phyloP scores from a whole-genome alignment of 2,113 vertebrate genomes.

The Callopanchax toddi region DNA sequence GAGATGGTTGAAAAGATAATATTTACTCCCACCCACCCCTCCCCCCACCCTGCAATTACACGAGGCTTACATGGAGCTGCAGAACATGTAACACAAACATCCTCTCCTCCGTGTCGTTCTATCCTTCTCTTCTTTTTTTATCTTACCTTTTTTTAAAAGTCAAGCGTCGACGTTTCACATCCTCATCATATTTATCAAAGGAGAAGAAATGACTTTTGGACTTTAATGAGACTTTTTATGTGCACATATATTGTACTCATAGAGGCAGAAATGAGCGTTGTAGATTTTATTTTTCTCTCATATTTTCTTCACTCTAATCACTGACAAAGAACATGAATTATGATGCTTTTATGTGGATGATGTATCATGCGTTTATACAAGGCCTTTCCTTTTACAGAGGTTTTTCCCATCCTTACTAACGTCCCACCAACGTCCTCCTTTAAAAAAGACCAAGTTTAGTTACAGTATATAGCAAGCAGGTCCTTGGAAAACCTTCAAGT shows the following conservation, averaged over 20 bases:
- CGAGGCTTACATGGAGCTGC: constrained; percentile 53
- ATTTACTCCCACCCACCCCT: constrained; percentile 53
- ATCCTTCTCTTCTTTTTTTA: neutral
- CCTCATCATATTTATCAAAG: constrained; percentile 24
- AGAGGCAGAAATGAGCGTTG: constrained; percentile 42
- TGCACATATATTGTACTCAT: constrained; percentile 15
- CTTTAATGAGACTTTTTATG: constrained; percentile 52
- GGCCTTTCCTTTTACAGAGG: neutral
- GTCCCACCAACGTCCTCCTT: too few relatives aligned
- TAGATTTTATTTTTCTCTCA: constrained; percentile 16
- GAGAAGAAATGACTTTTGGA: neutral
- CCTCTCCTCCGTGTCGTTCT: constrained; percentile 18
- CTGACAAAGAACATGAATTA: constrained; percentile 9
- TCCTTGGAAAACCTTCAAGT: too few relatives aligned
- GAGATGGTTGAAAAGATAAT: constrained; percentile 77
- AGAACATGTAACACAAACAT: constrained; percentile 64
- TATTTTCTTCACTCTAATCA: constrained; percentile 18
- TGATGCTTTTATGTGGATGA: constrained; percentile 27
- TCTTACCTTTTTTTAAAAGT: constrained; percentile 18
- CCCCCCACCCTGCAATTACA: constrained; percentile 67
- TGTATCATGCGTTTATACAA: neutral
- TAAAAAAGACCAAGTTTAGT: too few relatives aligned
- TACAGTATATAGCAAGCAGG: too few relatives aligned
- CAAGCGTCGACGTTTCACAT: constrained; percentile 38
- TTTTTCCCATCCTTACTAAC: neutral